phyloP scores from a whole-genome alignment of 2,888 invertebrate species.

The Sepiola atlantica region DNA sequence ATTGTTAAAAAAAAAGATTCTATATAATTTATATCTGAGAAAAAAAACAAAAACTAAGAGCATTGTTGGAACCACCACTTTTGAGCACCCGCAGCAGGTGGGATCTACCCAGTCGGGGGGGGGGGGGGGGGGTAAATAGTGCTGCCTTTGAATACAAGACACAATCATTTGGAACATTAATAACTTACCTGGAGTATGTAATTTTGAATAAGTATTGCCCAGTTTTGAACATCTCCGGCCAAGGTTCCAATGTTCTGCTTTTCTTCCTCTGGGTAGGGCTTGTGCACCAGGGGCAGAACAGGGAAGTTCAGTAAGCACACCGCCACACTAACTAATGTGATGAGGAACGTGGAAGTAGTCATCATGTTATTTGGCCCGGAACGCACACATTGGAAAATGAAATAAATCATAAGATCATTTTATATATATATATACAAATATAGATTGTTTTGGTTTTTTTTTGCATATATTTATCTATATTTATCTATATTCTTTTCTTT shows the following conservation, averaged over 20 bases:
- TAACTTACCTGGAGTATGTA: slow-evolving; percentile 73
- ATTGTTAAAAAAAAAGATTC: too few species aligned
- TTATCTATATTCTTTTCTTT: not conserved
- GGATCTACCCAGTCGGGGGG: too few species aligned
- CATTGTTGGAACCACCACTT: too few species aligned
- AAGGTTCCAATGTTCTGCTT: slow-evolving; percentile 66
- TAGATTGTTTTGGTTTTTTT: not conserved
- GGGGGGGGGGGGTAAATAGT: not conserved
- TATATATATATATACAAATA: too few species aligned
- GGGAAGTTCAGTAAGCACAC: not conserved
- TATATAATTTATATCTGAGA: too few species aligned
- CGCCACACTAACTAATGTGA: not conserved
- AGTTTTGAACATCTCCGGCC: slow-evolving; percentile 75
- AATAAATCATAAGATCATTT: not conserved
- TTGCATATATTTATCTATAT: too few species aligned
- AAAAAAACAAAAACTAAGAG: too few species aligned
- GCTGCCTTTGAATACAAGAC: not conserved
- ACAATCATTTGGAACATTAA: not conserved
- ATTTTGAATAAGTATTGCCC: slow-evolving; percentile 75
- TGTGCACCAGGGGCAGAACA: not conserved
- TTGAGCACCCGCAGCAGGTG: too few species aligned
- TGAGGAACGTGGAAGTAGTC: slow-evolving; percentile 1
- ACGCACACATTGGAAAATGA: not conserved
- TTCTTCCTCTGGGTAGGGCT: slow-evolving; percentile 64
- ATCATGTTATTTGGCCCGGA: not conserved